Evolutionary conservation across 2,888 invertebrate species (phyloP).

Genomic region (Drymonia ruficornis): DNA sequence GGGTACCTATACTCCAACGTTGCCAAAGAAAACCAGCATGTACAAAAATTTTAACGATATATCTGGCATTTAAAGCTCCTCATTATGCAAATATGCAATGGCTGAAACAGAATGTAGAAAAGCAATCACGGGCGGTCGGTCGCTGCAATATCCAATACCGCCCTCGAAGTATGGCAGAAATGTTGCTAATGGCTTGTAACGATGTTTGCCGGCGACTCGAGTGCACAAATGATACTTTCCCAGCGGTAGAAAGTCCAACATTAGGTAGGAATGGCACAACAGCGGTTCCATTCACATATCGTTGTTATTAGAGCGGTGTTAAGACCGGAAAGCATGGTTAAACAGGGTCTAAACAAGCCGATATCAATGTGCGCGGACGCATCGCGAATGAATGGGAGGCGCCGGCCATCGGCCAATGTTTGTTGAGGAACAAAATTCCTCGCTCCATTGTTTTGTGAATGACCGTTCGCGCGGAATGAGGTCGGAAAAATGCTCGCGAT

Average conservation of each 20-base stretch:
- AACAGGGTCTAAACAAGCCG: constrained; percentile 64
- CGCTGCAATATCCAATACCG: constrained; percentile 42
- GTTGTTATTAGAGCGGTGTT: constrained; percentile 68
- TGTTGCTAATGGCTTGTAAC: constrained; percentile 66
- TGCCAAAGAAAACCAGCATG: constrained; percentile 25
- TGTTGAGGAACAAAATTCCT: constrained; percentile 69
- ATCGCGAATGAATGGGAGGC: constrained; percentile 63
- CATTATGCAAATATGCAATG: constrained; percentile 54
- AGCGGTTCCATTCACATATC: constrained; percentile 64
- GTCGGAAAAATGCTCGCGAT: constrained; percentile 40
- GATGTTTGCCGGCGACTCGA: constrained; percentile 60
- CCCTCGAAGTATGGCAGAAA: constrained; percentile 59
- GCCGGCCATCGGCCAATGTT: constrained; percentile 65
- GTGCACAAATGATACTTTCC: constrained; percentile 74
- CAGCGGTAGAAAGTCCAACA: constrained; percentile 78
- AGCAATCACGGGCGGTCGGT: constrained; percentile 40
- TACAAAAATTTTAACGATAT: constrained; percentile 33
- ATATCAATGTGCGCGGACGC: constrained; percentile 55
- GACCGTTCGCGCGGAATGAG: constrained; percentile 43
- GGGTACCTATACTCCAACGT: constrained; percentile 26
- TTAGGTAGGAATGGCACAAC: constrained; percentile 66
- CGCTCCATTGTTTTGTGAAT: constrained; percentile 65
- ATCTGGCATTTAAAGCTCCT: constrained; percentile 40
- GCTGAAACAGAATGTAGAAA: constrained; percentile 50
- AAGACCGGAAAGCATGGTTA: constrained; percentile 72